Conservation (phyloP, 92 coral and sea anemone genomes). For the Phenganax subtilis region DNA sequence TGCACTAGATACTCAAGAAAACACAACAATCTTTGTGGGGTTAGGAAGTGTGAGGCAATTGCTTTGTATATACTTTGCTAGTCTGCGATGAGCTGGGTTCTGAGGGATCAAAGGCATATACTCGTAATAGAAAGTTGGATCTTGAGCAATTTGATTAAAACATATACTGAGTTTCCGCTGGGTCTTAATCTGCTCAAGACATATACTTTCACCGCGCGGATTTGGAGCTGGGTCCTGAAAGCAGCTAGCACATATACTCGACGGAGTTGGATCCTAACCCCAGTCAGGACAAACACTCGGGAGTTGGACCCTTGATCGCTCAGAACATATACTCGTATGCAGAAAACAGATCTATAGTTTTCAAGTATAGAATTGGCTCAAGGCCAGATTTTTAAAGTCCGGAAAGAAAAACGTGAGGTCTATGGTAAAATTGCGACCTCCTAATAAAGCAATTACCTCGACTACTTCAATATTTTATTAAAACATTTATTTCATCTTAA, state of each 20-base stretch:
- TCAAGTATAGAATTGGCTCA: neutral
- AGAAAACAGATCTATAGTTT: too few relatives aligned
- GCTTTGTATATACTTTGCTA: neutral
- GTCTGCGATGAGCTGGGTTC: constrained; percentile 24
- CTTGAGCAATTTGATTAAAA: constrained; percentile 7
- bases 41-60: constrained; percentile 17
- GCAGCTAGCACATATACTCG: too few relatives aligned
- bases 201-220: too few relatives aligned
- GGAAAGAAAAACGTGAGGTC: constrained; percentile 16
- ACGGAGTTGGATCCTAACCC: too few relatives aligned
- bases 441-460: constrained; percentile 15
- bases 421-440: neutral
- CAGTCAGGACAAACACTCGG: too few relatives aligned
- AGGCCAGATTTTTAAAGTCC: neutral
- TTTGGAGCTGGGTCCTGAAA: too few relatives aligned
- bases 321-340: too few relatives aligned
- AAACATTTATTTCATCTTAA: too few relatives aligned
- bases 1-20: too few relatives aligned
- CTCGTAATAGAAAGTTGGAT: constrained; percentile 25
- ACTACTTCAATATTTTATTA: too few relatives aligned
- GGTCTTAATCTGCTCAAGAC: constrained; percentile 23
- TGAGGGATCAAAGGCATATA: constrained; percentile 20
- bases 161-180: constrained; percentile 10
- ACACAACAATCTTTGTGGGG: neutral
- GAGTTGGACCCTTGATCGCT: too few relatives aligned